phyloP scores from a whole-genome alignment of 2,797 vertebrate species.

The Paguma larvata region DNA sequence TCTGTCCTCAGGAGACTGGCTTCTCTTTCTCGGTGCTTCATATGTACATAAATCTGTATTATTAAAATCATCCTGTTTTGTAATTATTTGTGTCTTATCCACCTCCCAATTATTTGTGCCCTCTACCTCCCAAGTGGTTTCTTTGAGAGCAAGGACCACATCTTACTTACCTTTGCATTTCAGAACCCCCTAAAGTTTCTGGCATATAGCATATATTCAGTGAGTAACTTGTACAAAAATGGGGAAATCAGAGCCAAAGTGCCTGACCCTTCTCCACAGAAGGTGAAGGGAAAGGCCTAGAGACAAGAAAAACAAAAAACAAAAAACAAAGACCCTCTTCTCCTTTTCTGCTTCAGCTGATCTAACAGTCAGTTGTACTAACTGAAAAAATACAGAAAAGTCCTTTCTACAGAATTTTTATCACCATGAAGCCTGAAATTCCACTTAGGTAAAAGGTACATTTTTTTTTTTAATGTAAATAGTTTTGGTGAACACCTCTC shows the following conservation, averaged over 20 bases:
- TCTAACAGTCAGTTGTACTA: too few relatives aligned
- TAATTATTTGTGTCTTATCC: background rate
- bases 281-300: background rate
- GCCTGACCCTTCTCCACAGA: background rate
- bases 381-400: background rate
- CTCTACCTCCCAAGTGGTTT: background rate
- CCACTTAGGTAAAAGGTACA: background rate
- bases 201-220: background rate
- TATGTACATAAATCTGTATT: background rate
- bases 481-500: background rate
- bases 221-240: background rate
- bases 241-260: background rate
- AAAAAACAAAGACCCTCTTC: background rate
- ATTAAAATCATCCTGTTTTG: background rate
- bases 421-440: background rate
- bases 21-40: background rate
- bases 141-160: background rate
- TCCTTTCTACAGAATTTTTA: background rate
- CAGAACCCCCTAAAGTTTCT: background rate
- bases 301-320: background rate
- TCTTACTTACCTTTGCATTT: background rate
- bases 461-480: constrained; percentile 21
- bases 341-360: background rate
- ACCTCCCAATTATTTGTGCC: background rate
- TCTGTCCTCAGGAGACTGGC: background rate